These are phyloP conservation scores for Cosmopolites sordidus DNA, from an alignment of 2,888 invertebrate genomes.

Conservation along the genomic window DNA sequence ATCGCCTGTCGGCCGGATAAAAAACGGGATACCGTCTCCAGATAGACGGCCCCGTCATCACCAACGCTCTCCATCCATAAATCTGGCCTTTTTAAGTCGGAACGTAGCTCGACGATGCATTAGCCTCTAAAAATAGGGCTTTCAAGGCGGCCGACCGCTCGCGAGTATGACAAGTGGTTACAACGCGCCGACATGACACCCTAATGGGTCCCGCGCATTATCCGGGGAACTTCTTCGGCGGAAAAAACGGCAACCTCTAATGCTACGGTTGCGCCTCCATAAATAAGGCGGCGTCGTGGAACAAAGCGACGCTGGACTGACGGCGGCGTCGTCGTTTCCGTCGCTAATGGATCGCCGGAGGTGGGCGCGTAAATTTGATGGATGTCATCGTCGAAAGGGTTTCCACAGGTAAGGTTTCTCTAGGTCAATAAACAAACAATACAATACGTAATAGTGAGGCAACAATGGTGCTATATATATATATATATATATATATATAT, in stretches of 20 bases:
- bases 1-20: slow-evolving; percentile 7
- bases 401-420: no score
- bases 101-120: slow-evolving; percentile 4
- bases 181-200: slow-evolving; percentile 43
- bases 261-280: slow-evolving; percentile 27
- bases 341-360: no score
- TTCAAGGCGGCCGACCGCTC: slow-evolving; percentile 31
- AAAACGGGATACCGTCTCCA: slow-evolving; percentile 21
- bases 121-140: slow-evolving; percentile 37
- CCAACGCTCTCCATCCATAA: slow-evolving; percentile 19
- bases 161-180: slow-evolving; percentile 42
- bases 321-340: not conserved
- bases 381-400: no score
- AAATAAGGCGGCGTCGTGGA: slow-evolving; percentile 28
- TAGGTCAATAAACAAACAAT: no score
- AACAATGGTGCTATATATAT: no score
- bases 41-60: slow-evolving; percentile 21
- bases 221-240: slow-evolving; percentile 36
- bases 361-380: no score
- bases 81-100: slow-evolving; percentile 12
- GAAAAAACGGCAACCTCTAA: slow-evolving; percentile 33
- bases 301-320: slow-evolving; percentile 19
- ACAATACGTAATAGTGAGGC: no score
- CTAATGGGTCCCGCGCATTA: slow-evolving; percentile 42
- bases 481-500: no score